These are phyloP conservation scores for Drosophila teissieri DNA, from an alignment of 1,140 invertebrate genomes.

Conservation along the genomic window DNA sequence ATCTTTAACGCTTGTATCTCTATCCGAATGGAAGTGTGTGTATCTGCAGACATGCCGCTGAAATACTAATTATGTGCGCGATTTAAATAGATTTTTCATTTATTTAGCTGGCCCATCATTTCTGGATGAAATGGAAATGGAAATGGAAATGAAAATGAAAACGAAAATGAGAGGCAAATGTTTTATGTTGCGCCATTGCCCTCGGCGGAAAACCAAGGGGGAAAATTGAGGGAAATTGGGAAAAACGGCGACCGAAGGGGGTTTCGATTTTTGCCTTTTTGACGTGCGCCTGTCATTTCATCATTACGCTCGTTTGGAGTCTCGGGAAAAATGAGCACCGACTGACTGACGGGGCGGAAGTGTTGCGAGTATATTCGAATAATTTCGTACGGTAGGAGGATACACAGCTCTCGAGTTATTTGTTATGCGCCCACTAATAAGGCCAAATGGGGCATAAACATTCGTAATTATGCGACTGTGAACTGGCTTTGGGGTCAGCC, in stretches of 20 bases:
- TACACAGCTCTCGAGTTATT: constrained; percentile 75
- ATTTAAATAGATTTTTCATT: constrained; percentile 84
- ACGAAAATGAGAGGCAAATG: constrained; percentile 73
- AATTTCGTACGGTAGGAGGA: constrained; percentile 33
- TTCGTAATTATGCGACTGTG: constrained; percentile 62
- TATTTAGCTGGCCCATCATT: constrained; percentile 81
- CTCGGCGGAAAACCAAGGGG: constrained; percentile 1
- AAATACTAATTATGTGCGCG: constrained; percentile 83
- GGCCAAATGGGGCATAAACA: constrained; percentile 80
- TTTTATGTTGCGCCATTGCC: constrained; percentile 79
- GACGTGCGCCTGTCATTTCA: constrained; percentile 78
- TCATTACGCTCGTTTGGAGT: constrained; percentile 62
- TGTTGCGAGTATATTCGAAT: constrained; percentile 41
- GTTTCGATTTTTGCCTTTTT: constrained; percentile 64
- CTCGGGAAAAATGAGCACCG: constrained; percentile 19
- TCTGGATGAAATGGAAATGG: constrained; percentile 75
- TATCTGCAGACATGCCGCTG: constrained; percentile 70
- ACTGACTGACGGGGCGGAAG: constrained; percentile 71
- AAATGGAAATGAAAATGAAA: constrained; percentile 51
- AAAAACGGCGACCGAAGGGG: constrained; percentile 8
- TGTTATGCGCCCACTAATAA: constrained; percentile 77
- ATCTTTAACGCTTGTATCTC: constrained; percentile 44
- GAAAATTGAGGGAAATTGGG: background rate
- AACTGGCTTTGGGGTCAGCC: constrained; percentile 40
- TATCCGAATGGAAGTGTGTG: constrained; percentile 20